Conservation (phyloP, 2,888 invertebrate genomes). For the Steinernema hermaphroditum region DNA sequence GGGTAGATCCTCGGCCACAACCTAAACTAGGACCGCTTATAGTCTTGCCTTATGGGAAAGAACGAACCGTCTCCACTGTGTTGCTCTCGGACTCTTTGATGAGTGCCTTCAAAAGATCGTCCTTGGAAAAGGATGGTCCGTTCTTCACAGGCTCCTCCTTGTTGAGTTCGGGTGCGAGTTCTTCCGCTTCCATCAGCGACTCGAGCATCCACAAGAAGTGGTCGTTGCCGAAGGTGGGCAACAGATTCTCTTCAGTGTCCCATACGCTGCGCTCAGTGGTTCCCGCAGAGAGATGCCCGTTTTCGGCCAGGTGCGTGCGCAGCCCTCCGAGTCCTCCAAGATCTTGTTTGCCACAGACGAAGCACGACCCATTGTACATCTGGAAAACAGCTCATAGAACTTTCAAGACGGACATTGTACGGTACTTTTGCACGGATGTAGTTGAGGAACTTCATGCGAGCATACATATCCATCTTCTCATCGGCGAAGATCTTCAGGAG, state of each 20-base stretch:
- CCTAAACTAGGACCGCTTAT: conserved; percentile 41
- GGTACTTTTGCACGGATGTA: conserved; percentile 78
- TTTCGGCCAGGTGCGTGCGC: conserved; percentile 75
- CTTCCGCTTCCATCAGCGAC: conserved; percentile 50
- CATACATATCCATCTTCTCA: conserved; percentile 69
- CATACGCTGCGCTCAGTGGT: conserved; percentile 55
- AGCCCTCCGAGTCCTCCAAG: conserved; percentile 73
- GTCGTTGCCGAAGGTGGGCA: conserved; percentile 90
- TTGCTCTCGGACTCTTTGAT: conserved; percentile 56
- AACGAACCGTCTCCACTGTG: conserved; percentile 55
- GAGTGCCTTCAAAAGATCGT: conserved; percentile 26
- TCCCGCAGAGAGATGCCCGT: conserved; percentile 72
- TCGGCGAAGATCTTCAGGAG: conserved; percentile 73
- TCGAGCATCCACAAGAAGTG: conserved; percentile 72
- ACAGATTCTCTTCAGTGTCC: conserved; percentile 72
- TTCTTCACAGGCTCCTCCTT: conserved; percentile 30
- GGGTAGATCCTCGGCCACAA: conserved; percentile 62
- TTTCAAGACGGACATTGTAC: background rate
- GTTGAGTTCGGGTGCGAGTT: conserved; percentile 36
- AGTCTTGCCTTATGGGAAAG: background rate
- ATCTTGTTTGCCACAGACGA: conserved; percentile 77
- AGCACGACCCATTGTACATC: conserved; percentile 68
- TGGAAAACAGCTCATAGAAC: too few species aligned
- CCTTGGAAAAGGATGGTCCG: background rate
- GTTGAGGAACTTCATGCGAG: conserved; percentile 81